Conservation (phyloP, 2,797 vertebrate species). For the Catostomus latipinnis region DNA sequence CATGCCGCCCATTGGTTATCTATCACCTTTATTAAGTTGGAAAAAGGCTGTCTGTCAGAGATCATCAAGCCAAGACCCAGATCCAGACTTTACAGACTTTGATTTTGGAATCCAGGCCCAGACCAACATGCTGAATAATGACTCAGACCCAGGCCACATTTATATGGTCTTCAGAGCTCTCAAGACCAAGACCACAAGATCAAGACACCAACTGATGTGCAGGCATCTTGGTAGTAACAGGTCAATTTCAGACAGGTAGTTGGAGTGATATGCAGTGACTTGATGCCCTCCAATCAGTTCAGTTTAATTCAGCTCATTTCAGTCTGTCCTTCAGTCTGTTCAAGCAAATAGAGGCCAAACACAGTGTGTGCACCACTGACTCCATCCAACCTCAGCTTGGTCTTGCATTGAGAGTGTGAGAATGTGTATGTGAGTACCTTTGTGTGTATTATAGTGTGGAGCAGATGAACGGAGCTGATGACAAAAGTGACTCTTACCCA, state of each 20-base stretch:
- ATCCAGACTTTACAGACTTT: no score
- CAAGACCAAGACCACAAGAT: neutral
- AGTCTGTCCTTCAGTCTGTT: slow-evolving; percentile 45
- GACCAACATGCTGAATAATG: no score
- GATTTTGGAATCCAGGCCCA: no score
- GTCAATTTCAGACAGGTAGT: slow-evolving; percentile 29
- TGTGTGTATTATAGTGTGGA: slow-evolving; percentile 24
- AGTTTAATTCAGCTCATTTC: slow-evolving; percentile 50
- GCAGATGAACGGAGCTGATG: slow-evolving; percentile 5
- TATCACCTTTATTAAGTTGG: no score
- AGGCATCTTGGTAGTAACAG: slow-evolving; percentile 26
- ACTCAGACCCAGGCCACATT: no score
- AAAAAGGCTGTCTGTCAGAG: neutral
- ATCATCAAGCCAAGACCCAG: neutral
- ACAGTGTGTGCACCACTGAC: slow-evolving; percentile 23
- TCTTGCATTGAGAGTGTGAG: slow-evolving; percentile 7
- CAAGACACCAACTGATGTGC: neutral
- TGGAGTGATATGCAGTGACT: slow-evolving; percentile 24
- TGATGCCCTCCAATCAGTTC: slow-evolving; percentile 43
- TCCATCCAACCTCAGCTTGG: slow-evolving; percentile 6
- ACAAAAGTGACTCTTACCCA: slow-evolving; percentile 36
- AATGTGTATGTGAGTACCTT: neutral
- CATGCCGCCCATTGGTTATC: no score
- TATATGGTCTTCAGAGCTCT: no score
- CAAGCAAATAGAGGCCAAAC: slow-evolving; percentile 40